A percentile compares a stretch with the other conserved stretches of the same genome.
These are phyloP conservation scores for Hypomecis punctinalis DNA, from an alignment of 2,888 invertebrate species.

Conservation along the genomic window DNA sequence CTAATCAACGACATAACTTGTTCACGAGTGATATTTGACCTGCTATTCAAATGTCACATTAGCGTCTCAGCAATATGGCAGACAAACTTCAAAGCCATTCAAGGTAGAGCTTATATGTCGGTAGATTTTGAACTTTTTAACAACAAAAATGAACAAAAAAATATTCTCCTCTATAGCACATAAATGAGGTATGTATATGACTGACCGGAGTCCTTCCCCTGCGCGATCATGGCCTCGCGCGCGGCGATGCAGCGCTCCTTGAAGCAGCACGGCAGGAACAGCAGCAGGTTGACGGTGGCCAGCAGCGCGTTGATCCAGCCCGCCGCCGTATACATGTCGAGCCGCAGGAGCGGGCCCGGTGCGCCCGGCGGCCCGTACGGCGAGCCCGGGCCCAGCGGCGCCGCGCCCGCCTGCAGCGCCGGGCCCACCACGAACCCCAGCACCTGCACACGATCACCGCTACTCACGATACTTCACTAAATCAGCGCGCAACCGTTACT, in stretches of 20 bases:
- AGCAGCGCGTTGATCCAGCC: conserved; percentile 94
- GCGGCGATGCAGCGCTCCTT: conserved; percentile 91
- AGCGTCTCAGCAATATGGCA: no score
- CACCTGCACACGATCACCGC: conserved; percentile 90
- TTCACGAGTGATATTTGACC: no score
- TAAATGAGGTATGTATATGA: no score
- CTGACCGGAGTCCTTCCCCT: conserved; percentile 87
- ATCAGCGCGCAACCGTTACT: no score
- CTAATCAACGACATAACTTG: no score
- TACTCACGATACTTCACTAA: not conserved
- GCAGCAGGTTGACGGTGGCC: conserved; percentile 88
- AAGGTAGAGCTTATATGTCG: no score
- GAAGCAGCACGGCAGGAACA: conserved; percentile 91
- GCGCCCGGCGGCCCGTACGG: conserved; percentile 77
- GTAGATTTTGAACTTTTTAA: no score
- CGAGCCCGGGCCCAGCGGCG: conserved; percentile 88
- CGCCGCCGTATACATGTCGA: conserved; percentile 95
- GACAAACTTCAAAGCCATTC: no score
- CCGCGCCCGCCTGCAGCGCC: conserved; percentile 91
- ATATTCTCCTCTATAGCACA: no score
- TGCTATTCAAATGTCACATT: no score
- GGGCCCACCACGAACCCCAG: conserved; percentile 95
- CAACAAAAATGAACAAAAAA: no score
- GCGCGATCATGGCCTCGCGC: conserved; percentile 90
- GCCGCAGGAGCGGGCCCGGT: conserved; percentile 81